Conservation (phyloP, 2,113 vertebrate species). For the Perognathus longimembris region DNA sequence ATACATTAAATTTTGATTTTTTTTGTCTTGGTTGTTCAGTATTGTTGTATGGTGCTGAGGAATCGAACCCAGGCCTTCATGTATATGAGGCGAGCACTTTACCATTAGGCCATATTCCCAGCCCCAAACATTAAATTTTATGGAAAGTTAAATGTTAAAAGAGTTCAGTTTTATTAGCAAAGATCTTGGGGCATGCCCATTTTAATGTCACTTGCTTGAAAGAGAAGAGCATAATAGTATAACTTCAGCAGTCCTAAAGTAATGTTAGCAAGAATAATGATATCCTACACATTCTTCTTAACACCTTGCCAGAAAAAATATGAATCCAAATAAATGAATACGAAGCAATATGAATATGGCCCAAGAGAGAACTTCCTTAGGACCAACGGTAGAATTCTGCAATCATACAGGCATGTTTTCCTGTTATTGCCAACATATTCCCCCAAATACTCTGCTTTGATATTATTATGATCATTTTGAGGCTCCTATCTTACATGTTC, state of each 20-base stretch:
- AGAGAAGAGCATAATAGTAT: not conserved
- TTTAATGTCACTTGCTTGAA: constrained; percentile 51
- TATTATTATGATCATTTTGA: not conserved
- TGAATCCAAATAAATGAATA: not conserved
- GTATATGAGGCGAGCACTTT: too few relatives aligned
- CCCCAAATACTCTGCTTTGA: not conserved
- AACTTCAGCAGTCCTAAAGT: not conserved
- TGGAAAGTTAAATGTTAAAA: constrained; percentile 21
- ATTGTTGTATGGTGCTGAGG: too few relatives aligned
- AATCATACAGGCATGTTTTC: not conserved
- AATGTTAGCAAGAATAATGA: not conserved
- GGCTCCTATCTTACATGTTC: not conserved
- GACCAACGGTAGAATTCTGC: not conserved
- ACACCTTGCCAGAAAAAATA: constrained; percentile 2
- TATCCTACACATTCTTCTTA: not conserved
- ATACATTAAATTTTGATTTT: constrained; percentile 40
- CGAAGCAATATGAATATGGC: not conserved
- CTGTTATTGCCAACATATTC: not conserved
- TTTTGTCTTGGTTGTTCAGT: too few relatives aligned
- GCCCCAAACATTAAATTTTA: constrained; percentile 36
- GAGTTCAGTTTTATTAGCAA: constrained; percentile 44
- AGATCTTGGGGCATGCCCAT: not conserved
- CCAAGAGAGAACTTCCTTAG: not conserved
- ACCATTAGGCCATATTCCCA: too few relatives aligned
- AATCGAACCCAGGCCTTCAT: too few relatives aligned